Evolutionary conservation across 53 echinoderm and acorn worm species (phyloP).

Genomic region (Stichopus horrens): DNA sequence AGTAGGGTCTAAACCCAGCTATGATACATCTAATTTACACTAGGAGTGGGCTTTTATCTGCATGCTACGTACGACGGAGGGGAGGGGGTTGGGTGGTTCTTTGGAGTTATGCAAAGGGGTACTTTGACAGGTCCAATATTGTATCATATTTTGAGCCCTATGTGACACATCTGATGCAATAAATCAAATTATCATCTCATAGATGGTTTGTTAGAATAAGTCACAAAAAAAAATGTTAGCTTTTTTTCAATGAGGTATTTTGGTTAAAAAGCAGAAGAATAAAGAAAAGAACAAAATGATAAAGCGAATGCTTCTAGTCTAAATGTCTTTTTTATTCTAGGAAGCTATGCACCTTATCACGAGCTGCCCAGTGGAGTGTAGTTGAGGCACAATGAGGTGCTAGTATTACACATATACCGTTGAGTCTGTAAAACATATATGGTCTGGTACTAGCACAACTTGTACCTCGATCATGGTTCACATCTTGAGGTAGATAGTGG

Average conservation of each 20-base stretch:
- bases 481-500: constrained; percentile 34
- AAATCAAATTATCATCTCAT: too few relatives aligned
- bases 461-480: not conserved
- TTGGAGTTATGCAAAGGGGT: too few relatives aligned
- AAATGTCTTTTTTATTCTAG: not conserved
- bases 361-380: constrained; percentile 42
- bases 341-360: constrained; percentile 15
- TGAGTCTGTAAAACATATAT: not conserved
- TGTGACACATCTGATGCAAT: too few relatives aligned
- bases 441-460: not conserved
- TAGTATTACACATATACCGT: not conserved
- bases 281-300: constrained; percentile 18
- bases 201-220: too few relatives aligned
- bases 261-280: constrained; percentile 8
- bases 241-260: constrained; percentile 10
- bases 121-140: too few relatives aligned
- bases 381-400: not conserved
- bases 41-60: too few relatives aligned
- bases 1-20: too few relatives aligned
- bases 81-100: not conserved
- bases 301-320: not conserved
- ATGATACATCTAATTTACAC: too few relatives aligned
- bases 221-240: too few relatives aligned
- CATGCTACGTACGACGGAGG: not conserved
- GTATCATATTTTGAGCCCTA: too few relatives aligned